Evolutionary conservation across 2,797 vertebrate genomes (phyloP), one percentile per base, ranked within the genome.

Genomic region (Pseudochirops corinnae): DNA sequence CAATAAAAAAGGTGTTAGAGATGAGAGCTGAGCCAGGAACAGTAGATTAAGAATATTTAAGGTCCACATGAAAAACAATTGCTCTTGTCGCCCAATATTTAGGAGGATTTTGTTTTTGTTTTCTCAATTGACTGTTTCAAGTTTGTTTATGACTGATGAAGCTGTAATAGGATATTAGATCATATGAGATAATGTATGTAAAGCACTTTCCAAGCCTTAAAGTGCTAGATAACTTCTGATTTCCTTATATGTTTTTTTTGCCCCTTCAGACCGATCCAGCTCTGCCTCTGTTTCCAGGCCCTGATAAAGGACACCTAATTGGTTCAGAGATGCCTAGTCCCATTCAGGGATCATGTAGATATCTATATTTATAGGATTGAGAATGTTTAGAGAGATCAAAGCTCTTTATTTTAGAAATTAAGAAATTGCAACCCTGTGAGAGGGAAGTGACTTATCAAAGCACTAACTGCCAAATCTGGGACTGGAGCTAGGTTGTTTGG

Each of bases 1-100:
- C 95, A 95, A 95, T 96, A 57, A 57, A 57, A 57, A 95, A 92
- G 21, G 46, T 55, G 55, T 90, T 50, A 90, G 95, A 96, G 92
- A 58, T 56, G 91, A 95, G 95, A 90, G 93, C 90, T 4, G 5
- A 94, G 56, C 18, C 52, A 14, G 57, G 60, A 91, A 92, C 56
- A 46, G 58, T 62, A 74, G 62, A 39, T 92, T 55, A 62, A 29
- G 29, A 94, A 93, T 31, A n/a, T 50, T 56, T 56, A 12, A 94
- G 74, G 55, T 18, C 55, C 56, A 31, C 29, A 0, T 90, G 90
- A 53, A 93, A 95, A 57, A 13, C 33, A 24, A 50, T 90, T 91
- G 90, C 31, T 26, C 74, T 82, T 56, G 56, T 58, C 31, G 50
- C 55, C 94, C 60, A 92, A 74, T 87, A 91, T 92, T 46, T 91